These are phyloP conservation scores for Dione vanillae DNA, from an alignment of 2,888 invertebrate species.

Conservation along the genomic window DNA sequence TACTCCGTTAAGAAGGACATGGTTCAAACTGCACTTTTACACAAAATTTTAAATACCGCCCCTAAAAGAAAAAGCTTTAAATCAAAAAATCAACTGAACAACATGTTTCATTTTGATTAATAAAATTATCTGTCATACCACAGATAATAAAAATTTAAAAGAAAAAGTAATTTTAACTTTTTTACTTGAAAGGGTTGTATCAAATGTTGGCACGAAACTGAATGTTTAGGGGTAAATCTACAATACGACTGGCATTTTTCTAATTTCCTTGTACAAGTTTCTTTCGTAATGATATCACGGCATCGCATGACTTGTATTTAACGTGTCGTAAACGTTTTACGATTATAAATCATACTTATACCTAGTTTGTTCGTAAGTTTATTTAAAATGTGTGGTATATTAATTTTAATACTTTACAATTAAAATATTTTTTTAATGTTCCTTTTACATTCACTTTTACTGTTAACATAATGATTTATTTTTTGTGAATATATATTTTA, in stretches of 20 bases:
- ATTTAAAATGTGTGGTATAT: not conserved
- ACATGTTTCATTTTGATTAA: not conserved
- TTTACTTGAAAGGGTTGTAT: constrained; percentile 12
- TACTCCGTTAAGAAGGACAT: constrained; percentile 82
- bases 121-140: not conserved
- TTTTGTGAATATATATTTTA: too few relatives aligned
- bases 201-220: constrained; percentile 8
- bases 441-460: not conserved
- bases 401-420: not conserved
- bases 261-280: constrained; percentile 56
- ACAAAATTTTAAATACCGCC: not conserved
- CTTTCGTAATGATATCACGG: constrained; percentile 69
- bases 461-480: too few relatives aligned
- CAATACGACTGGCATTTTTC: constrained; percentile 51
- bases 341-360: constrained; percentile 15
- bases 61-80: not conserved
- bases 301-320: constrained; percentile 71
- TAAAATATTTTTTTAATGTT: constrained; percentile 1
- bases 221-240: constrained; percentile 42
- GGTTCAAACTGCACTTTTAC: constrained; percentile 44
- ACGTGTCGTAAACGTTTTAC: constrained; percentile 61
- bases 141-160: not conserved
- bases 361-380: not conserved
- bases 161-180: not conserved
- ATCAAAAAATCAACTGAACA: not conserved